Evolutionary conservation across 1,140 invertebrate species (phyloP), one percentile per base, ranked within the genome.

Genomic region (Diorhabda sublineata): DNA sequence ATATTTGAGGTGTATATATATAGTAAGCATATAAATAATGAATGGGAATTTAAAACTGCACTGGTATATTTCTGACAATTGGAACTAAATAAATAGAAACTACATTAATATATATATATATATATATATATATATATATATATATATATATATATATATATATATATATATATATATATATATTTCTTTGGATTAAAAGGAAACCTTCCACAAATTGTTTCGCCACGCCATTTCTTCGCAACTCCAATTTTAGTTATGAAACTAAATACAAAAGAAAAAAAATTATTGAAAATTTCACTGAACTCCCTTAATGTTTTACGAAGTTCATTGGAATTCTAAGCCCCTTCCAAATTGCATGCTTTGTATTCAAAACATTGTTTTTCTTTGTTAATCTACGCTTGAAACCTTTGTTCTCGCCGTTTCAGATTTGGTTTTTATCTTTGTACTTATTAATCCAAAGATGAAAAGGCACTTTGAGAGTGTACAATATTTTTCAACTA

Each of bases 81-180:
- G 26, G 26, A 26, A 26, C 26, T 26, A 26, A 26, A 26, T 26
- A 26, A 26, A 26, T 26, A 26, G 26, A 26, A 26, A 26, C 26
- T 47, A 47, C 5, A 47, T 47, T 47, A 5, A 47, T 47, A 47
- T 47, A 47, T 5, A 47, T 47, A 47, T 47, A 47, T 47, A 47
- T 47, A 52, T 52, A 52, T 52, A 52, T 52, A 52, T 52, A 52
- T 52, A 52, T 52, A 52, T 52, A 52, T 52, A 52, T 52, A 52
- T 52, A 52, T 52, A 52, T 52, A 52, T 52, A 52, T 52, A 52
- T 52, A 52, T 52, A 52, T 52, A 52, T 52, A 52, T 52, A 52
- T 52, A 52, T 52, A 52, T 52, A 9, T 52, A 9, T 52, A 52
- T 9, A 6, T 52, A 52, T 52, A 52, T 6, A 52, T 52, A 6